phyloP scores from a whole-genome alignment of 2,888 invertebrate species.

The Agrenia bidenticulata region DNA sequence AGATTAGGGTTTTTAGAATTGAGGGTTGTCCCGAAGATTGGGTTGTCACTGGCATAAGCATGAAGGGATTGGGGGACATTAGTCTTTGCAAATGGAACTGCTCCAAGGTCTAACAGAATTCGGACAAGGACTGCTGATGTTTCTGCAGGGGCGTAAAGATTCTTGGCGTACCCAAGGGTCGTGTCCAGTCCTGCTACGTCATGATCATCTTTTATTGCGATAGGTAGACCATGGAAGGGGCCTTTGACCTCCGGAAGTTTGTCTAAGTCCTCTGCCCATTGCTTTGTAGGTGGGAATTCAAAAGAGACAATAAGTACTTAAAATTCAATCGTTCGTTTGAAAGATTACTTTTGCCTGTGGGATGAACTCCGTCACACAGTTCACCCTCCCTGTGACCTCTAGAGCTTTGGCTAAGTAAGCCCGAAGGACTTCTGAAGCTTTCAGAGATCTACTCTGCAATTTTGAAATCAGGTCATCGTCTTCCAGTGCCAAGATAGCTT shows the following conservation, averaged over 20 bases:
- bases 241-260: constrained; percentile 42
- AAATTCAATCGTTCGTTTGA: too few species aligned
- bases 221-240: constrained; percentile 55
- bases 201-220: constrained; percentile 55
- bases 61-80: constrained; percentile 55
- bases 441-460: constrained; percentile 33
- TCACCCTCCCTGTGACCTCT: constrained; percentile 50
- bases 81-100: constrained; percentile 56
- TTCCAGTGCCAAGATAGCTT: constrained; percentile 19
- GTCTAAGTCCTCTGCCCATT: constrained; percentile 48
- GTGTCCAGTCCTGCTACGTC: constrained; percentile 56
- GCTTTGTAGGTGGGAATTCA: constrained; percentile 32
- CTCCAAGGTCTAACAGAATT: constrained; percentile 55
- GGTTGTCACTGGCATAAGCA: constrained; percentile 45
- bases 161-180: constrained; percentile 54
- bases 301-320: too few species aligned
- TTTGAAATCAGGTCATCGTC: constrained; percentile 26
- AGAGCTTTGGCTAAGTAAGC: constrained; percentile 50
- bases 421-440: constrained; percentile 41
- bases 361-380: constrained; percentile 54
- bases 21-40: constrained; percentile 46
- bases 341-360: constrained; percentile 50
- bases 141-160: constrained; percentile 53
- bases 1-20: constrained; percentile 41
- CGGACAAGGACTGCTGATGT: constrained; percentile 25